phyloP scores from a whole-genome alignment of 2,113 vertebrate species.

The Vicugna pacos region DNA sequence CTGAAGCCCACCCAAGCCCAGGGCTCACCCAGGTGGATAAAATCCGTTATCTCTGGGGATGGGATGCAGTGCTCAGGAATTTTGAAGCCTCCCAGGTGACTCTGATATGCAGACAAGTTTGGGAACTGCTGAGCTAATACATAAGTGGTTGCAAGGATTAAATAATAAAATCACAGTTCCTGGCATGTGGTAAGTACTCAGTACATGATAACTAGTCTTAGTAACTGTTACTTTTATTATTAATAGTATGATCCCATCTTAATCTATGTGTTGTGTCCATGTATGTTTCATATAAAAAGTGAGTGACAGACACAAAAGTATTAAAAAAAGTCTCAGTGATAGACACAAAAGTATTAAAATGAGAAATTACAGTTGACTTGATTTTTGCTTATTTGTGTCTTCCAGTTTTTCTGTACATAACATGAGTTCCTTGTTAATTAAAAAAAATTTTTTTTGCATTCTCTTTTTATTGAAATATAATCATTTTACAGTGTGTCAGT shows the following conservation, averaged over 20 bases:
- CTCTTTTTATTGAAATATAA: no score
- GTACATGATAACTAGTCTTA: constrained; percentile 10
- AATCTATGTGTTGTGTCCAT: constrained; percentile 1
- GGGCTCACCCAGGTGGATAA: background rate
- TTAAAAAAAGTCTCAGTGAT: background rate
- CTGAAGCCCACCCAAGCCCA: background rate
- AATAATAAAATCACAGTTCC: constrained; percentile 38
- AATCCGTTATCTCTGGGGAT: background rate
- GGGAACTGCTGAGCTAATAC: background rate
- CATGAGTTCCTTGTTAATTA: constrained; percentile 41
- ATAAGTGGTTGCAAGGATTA: background rate
- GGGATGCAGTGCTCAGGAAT: background rate
- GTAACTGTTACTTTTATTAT: constrained; percentile 24
- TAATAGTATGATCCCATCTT: background rate
- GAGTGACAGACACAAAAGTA: background rate
- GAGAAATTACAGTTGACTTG: constrained; percentile 26
- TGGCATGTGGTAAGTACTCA: constrained; percentile 39
- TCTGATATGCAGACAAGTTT: constrained; percentile 48
- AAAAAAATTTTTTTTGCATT: no score
- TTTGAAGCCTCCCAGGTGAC: background rate
- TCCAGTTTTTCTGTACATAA: constrained; percentile 46
- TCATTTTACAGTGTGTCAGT: no score
- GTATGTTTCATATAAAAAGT: constrained; percentile 5
- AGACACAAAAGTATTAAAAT: constrained; percentile 28
- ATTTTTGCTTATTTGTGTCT: constrained; percentile 46